A percentile compares a stretch with the other conserved stretches of the same genome.
Conservation (phyloP, 2,113 vertebrate species). For the Rhagologus leucostigma region DNA sequence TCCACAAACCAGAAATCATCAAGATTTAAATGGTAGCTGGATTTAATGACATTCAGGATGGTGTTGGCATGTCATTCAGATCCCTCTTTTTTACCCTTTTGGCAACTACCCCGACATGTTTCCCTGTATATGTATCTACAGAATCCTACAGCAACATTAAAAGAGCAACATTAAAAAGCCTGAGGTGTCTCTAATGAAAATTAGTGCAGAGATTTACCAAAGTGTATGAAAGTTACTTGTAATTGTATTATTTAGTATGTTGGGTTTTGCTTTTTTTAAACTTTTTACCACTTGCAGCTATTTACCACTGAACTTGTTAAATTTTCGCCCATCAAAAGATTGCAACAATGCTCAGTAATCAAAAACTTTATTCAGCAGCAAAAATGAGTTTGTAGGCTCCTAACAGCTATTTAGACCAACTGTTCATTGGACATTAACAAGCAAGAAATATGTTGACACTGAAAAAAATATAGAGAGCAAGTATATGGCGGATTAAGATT, state of each 20-base stretch:
- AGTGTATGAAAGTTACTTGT: neutral
- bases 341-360: neutral
- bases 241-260: neutral
- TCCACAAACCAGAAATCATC: neutral
- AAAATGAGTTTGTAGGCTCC: neutral
- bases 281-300: neutral
- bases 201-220: neutral
- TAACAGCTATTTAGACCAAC: neutral
- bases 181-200: neutral
- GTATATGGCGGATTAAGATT: neutral
- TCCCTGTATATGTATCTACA: neutral
- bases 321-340: neutral
- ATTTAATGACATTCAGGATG: neutral
- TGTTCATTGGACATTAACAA: neutral
- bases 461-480: neutral
- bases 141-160: neutral
- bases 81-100: neutral
- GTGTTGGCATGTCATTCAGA: neutral
- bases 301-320: neutral
- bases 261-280: neutral
- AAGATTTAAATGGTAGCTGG: neutral
- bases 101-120: neutral
- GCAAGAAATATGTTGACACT: accelerated
- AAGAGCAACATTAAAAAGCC: neutral
- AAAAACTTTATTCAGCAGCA: neutral